Evolutionary conservation across 2,888 invertebrate genomes (phyloP).

Genomic region (Sceliomorpha sp.): DNA sequence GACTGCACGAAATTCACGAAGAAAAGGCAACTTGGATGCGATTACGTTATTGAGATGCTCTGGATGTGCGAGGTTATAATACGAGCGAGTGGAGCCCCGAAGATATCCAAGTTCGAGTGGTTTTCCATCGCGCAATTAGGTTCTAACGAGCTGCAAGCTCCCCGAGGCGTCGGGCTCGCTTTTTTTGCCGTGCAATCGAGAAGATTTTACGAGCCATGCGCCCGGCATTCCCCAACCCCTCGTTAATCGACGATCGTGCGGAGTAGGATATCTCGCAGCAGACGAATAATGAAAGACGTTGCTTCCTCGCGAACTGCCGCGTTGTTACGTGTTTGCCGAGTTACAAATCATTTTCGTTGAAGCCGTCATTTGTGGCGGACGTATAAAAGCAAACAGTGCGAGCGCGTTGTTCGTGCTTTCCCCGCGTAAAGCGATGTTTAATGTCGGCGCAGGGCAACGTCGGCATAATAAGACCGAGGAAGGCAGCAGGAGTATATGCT

Average conservation of each 20-base stretch:
- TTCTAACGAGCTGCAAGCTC: slow-evolving; percentile 54
- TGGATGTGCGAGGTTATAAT: slow-evolving; percentile 5
- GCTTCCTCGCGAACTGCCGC: slow-evolving; percentile 4
- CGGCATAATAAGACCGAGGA: too few species aligned
- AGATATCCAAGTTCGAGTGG: slow-evolving; percentile 45
- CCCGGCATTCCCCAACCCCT: slow-evolving; percentile 22
- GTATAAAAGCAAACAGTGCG: slow-evolving; percentile 23
- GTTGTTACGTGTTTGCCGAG: slow-evolving; percentile 9
- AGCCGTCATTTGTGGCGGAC: too few species aligned
- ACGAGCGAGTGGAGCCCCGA: slow-evolving; percentile 22
- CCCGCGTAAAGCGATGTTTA: slow-evolving; percentile 16
- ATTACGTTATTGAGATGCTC: slow-evolving; percentile 39
- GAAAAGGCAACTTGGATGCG: slow-evolving; percentile 22
- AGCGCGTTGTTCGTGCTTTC: slow-evolving; percentile 7
- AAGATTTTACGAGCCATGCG: slow-evolving; percentile 49
- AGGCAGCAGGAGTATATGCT: too few species aligned
- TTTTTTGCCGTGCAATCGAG: slow-evolving; percentile 47
- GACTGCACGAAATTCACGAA: slow-evolving; percentile 34
- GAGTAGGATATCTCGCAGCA: too few species aligned
- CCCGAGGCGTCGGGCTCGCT: slow-evolving; percentile 43
- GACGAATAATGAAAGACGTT: slow-evolving; percentile 25
- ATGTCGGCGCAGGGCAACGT: slow-evolving; percentile 18
- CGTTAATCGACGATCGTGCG: slow-evolving; percentile 46
- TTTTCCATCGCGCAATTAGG: slow-evolving; percentile 56
- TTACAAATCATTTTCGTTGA: slow-evolving; percentile 34